Conservation (phyloP, 2,888 invertebrate genomes). For the Celastrina argiolus region DNA sequence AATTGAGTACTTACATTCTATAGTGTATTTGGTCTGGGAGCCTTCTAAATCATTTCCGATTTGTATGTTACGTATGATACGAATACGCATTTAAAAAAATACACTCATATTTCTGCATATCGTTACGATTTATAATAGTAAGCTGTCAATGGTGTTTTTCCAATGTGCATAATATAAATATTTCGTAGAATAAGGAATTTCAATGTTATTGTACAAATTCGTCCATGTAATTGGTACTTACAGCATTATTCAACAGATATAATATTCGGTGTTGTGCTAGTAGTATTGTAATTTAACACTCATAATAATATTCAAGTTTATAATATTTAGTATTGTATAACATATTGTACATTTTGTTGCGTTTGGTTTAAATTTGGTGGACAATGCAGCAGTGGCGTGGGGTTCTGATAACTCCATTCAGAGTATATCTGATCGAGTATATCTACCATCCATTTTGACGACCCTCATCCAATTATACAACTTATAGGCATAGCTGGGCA, state of each 20-base stretch:
- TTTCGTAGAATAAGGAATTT: not conserved
- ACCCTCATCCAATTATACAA: too few species aligned
- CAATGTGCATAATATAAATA: not conserved
- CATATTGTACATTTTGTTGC: not conserved
- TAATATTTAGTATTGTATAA: too few species aligned
- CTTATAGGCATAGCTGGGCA: too few species aligned
- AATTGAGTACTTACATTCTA: too few species aligned
- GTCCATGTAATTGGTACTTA: constrained; percentile 22
- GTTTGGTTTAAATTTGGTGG: not conserved
- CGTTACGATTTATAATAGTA: not conserved
- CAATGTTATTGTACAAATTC: constrained; percentile 24
- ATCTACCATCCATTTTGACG: too few species aligned
- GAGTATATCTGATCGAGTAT: too few species aligned
- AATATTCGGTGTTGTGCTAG: constrained; percentile 24
- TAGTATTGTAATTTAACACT: constrained; percentile 4
- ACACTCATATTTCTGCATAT: not conserved
- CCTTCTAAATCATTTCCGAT: too few species aligned
- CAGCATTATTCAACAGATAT: not conserved
- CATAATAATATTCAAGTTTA: too few species aligned
- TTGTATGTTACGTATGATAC: too few species aligned
- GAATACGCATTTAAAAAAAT: not conserved
- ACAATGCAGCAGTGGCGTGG: too few species aligned
- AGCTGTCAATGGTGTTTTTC: not conserved
- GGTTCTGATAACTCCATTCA: too few species aligned
- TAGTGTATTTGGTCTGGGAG: too few species aligned